phyloP scores from a whole-genome alignment of 2,888 invertebrate genomes.

The Drosophila meridiana region DNA sequence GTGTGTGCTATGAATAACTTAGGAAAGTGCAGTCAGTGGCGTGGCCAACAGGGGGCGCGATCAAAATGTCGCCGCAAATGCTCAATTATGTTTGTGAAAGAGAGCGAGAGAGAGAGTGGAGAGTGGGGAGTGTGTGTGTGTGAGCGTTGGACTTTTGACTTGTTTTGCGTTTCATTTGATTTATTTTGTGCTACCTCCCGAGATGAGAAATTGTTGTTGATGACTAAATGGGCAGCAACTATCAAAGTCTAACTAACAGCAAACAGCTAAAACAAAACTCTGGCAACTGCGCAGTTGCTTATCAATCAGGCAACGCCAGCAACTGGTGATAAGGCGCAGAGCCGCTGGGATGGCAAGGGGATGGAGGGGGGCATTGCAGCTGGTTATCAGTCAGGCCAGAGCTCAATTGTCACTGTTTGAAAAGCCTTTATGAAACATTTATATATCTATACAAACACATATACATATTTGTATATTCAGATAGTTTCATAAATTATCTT shows the following conservation, averaged over 20 bases:
- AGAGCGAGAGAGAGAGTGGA: slow-evolving; percentile 1
- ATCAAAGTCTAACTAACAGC: slow-evolving; percentile 40
- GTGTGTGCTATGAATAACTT: slow-evolving; percentile 53
- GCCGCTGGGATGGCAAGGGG: neutral
- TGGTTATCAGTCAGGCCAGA: slow-evolving; percentile 39
- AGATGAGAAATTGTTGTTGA: slow-evolving; percentile 38
- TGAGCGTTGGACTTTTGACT: slow-evolving; percentile 73
- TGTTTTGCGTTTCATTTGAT: slow-evolving; percentile 63
- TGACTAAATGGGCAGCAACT: slow-evolving; percentile 48
- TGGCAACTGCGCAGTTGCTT: slow-evolving; percentile 64
- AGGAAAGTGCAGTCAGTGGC: slow-evolving; percentile 49
- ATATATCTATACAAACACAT: neutral
- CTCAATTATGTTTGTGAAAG: neutral
- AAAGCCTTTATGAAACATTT: neutral
- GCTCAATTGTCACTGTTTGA: slow-evolving; percentile 22
- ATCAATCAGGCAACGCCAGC: slow-evolving; percentile 46
- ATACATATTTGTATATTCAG: neutral
- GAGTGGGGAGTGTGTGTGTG: slow-evolving; percentile 5
- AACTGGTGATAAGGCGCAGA: slow-evolving; percentile 27
- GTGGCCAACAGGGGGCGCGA: slow-evolving; percentile 48
- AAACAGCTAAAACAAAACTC: slow-evolving; percentile 20
- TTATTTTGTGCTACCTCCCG: slow-evolving; percentile 40
- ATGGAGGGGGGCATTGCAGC: neutral
- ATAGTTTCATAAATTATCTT: neutral
- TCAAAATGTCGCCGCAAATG: slow-evolving; percentile 20